Evolutionary conservation across 2,797 vertebrate genomes (phyloP).

Genomic region (Myotis pilosus): DNA sequence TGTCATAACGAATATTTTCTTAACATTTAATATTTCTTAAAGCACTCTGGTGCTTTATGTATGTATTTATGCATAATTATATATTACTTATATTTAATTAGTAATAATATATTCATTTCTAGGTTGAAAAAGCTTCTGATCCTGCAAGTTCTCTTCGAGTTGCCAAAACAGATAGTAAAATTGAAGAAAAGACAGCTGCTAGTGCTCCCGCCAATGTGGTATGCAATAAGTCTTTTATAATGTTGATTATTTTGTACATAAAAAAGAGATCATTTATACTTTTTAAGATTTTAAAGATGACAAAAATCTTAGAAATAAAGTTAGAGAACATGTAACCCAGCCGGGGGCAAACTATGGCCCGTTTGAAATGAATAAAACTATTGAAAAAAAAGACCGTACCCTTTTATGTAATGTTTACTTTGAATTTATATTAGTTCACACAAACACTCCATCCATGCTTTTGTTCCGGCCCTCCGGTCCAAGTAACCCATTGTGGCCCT

Average conservation of each 20-base stretch:
- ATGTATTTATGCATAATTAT: neutral
- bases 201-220: constrained; percentile 89
- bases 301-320: neutral
- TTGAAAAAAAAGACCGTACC: too few relatives aligned
- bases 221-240: constrained; percentile 71
- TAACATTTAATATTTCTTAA: too few relatives aligned
- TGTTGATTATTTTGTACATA: neutral
- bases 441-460: too few relatives aligned
- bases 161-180: constrained; percentile 92
- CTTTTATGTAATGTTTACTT: too few relatives aligned
- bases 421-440: too few relatives aligned
- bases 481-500: too few relatives aligned
- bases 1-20: neutral
- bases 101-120: constrained; percentile 37
- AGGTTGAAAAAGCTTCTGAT: constrained; percentile 93
- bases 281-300: neutral
- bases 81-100: neutral
- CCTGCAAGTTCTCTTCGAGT: constrained; percentile 89
- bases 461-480: too few relatives aligned
- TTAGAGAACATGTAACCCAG: neutral
- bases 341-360: too few relatives aligned
- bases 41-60: neutral
- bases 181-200: constrained; percentile 90
- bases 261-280: neutral
- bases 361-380: too few relatives aligned